A percentile compares a stretch with the other conserved stretches of the same genome.
phyloP scores from a whole-genome alignment of 92 coral and sea anemone species.

The Parazoanthus darwini region DNA sequence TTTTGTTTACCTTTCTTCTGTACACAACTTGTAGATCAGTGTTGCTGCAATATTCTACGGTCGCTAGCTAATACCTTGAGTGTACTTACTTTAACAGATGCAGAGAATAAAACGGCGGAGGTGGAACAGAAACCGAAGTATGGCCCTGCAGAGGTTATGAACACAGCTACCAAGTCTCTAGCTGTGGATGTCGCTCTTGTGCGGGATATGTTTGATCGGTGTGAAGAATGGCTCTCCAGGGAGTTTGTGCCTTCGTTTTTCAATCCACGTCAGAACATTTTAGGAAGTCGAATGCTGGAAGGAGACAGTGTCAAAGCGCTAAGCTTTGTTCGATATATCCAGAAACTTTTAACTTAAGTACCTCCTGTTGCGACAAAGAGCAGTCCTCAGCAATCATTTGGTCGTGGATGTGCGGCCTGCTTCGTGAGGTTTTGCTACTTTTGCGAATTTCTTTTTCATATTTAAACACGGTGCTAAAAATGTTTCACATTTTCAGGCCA shows the following conservation, averaged over 20 bases:
- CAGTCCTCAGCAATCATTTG: too few species aligned
- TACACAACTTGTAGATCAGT: too few species aligned
- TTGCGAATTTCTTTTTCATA: too few species aligned
- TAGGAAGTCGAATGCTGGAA: constrained; percentile 44
- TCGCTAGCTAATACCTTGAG: not conserved
- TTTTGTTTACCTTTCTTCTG: too few species aligned
- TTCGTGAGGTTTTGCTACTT: too few species aligned
- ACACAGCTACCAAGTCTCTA: constrained; percentile 1
- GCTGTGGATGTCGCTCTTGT: not conserved
- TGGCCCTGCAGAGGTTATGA: constrained; percentile 47
- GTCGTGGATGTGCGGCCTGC: too few species aligned
- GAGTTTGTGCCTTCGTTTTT: constrained; percentile 54
- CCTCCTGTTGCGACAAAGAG: too few species aligned
- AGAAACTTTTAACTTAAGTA: constrained; percentile 20
- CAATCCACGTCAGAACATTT: constrained; percentile 50
- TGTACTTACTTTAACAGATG: not conserved
- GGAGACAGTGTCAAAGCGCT: constrained; percentile 35
- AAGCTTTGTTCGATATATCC: constrained; percentile 40
- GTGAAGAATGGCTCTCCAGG: constrained; percentile 49
- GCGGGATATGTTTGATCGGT: constrained; percentile 35
- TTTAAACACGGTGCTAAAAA: too few species aligned
- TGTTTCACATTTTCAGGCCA: too few species aligned
- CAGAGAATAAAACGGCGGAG: not conserved
- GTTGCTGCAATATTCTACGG: too few species aligned
- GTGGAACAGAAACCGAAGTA: constrained; percentile 6